These are phyloP conservation scores for Furcifer pardalis DNA, from an alignment of 2,797 vertebrate genomes.

Conservation along the genomic window DNA sequence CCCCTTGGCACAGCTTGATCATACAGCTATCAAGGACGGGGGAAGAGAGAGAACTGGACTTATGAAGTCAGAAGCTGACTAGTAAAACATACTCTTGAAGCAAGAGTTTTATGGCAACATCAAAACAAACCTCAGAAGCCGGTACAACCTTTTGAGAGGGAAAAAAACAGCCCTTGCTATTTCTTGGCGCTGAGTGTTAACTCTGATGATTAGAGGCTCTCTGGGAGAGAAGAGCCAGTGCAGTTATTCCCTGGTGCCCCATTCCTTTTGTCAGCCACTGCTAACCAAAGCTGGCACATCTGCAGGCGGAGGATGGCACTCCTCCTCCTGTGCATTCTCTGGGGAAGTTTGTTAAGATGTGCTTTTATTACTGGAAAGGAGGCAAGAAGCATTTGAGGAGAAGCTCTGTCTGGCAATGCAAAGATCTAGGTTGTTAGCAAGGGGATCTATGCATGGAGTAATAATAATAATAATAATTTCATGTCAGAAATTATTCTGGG, in stretches of 20 bases:
- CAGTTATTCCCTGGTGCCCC: neutral
- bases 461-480: too few relatives aligned
- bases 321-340: neutral
- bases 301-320: neutral
- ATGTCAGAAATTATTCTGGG: too few relatives aligned
- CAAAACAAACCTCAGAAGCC: neutral
- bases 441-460: neutral
- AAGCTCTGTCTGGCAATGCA: neutral
- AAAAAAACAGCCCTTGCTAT: neutral
- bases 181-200: neutral
- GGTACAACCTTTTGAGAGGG: too few relatives aligned
- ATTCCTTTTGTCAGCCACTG: neutral
- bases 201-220: rapidly evolving
- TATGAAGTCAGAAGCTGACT: neutral
- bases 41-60: neutral
- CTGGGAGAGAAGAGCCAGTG: neutral
- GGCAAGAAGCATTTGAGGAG: neutral
- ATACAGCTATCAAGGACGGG: neutral
- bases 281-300: constrained; percentile 21
- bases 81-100: neutral
- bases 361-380: constrained; percentile 5
- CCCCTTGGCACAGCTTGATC: neutral
- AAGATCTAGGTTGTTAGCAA: neutral
- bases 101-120: neutral
- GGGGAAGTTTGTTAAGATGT: constrained; percentile 10